A percentile compares a stretch with the other conserved stretches of the same genome.
Evolutionary conservation across 2,888 invertebrate species (phyloP).

Genomic region (Xanthia icteritia): DNA sequence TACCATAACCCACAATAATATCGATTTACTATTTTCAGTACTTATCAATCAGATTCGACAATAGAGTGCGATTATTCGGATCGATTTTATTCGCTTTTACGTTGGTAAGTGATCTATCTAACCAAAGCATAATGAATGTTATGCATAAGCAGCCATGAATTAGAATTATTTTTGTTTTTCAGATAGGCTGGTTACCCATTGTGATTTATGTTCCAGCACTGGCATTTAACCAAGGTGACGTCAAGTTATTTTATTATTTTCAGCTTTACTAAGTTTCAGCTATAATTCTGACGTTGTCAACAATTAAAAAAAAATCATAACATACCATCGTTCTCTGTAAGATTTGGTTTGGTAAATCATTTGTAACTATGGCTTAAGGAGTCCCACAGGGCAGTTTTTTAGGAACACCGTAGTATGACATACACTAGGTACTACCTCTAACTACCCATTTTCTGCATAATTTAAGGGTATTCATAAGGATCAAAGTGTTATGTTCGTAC

Average conservation of each 20-base stretch:
- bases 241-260: neutral
- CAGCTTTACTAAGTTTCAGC: neutral
- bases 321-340: neutral
- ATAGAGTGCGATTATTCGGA: slow-evolving; percentile 92
- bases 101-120: slow-evolving; percentile 89
- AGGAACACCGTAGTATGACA: neutral
- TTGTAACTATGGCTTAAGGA: neutral
- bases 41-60: slow-evolving; percentile 93
- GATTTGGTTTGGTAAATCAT: neutral
- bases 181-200: slow-evolving; percentile 95
- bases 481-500: neutral
- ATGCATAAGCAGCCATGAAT: neutral
- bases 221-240: slow-evolving; percentile 94
- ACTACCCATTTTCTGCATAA: neutral
- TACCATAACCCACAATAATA: slow-evolving; percentile 1
- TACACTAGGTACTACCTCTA: neutral
- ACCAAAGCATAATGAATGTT: neutral
- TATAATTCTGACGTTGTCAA: too few species aligned
- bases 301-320: neutral
- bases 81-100: slow-evolving; percentile 93
- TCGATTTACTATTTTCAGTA: slow-evolving; percentile 88
- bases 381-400: slow-evolving; percentile 12
- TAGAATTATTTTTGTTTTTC: slow-evolving; percentile 70
- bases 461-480: too few species aligned
- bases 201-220: slow-evolving; percentile 94